phyloP scores from a whole-genome alignment of 2,113 vertebrate species.

The Cervus canadensis region DNA sequence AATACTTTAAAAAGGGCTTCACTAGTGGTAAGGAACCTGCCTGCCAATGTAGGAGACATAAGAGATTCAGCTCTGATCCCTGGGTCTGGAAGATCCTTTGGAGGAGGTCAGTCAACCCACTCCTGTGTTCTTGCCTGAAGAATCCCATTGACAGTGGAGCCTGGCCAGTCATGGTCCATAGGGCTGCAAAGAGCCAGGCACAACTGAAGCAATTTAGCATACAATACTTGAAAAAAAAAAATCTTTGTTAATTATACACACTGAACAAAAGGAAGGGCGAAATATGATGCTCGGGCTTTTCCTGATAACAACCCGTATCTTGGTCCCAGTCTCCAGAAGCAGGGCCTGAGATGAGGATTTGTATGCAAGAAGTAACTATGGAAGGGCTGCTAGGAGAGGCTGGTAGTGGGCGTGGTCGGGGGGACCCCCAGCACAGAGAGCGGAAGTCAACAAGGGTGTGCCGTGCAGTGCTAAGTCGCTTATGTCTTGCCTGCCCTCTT shows the following conservation, averaged over 20 bases:
- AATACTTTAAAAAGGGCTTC: not conserved
- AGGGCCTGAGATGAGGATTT: not conserved
- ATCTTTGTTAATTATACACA: not conserved
- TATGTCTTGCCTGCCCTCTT: not conserved
- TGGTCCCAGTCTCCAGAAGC: not conserved
- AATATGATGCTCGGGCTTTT: not conserved
- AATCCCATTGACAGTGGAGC: not conserved
- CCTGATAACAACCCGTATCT: not conserved
- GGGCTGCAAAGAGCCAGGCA: not conserved
- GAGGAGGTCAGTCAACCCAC: not conserved
- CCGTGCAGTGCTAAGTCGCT: not conserved
- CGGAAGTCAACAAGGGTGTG: not conserved
- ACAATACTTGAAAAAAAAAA: not conserved
- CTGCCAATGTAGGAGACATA: not conserved
- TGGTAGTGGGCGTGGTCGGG: not conserved
- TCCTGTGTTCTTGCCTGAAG: not conserved
- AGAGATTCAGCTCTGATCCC: not conserved
- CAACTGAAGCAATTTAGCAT: not conserved
- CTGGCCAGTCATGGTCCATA: not conserved
- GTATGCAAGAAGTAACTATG: not conserved
- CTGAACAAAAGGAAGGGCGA: not conserved
- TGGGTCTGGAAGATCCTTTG: not conserved
- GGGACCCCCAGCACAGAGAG: fast-evolving
- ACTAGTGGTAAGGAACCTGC: not conserved
- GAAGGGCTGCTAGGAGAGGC: not conserved